Evolutionary conservation across 2,113 vertebrate genomes (phyloP).

Genomic region (Axis porcinus): DNA sequence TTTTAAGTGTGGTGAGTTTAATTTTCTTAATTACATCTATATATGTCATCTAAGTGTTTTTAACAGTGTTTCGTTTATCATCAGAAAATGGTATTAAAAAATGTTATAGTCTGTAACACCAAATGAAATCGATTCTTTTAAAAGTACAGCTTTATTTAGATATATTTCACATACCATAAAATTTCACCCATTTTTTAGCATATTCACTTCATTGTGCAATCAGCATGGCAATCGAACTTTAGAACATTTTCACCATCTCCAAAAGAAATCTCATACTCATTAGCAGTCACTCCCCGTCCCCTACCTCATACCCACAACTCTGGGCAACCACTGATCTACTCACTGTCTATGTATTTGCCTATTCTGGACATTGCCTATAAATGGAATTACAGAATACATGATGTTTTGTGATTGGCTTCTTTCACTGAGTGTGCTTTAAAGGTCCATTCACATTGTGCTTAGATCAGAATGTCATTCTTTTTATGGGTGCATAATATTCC

Average conservation of each 20-base stretch:
- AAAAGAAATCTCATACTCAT: background rate
- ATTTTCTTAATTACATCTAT: background rate
- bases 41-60: background rate
- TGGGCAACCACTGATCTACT: background rate
- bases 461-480: background rate
- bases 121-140: background rate
- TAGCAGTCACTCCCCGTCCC: background rate
- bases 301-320: background rate
- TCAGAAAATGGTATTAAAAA: background rate
- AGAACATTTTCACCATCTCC: background rate
- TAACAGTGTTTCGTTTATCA: background rate
- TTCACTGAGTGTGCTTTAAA: background rate
- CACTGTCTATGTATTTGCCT: background rate
- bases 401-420: background rate
- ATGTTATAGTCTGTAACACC: background rate
- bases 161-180: background rate
- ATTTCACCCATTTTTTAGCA: background rate
- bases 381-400: no score
- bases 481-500: background rate
- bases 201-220: background rate
- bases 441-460: no score
- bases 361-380: background rate
- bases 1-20: background rate
- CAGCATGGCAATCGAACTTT: background rate
- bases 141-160: background rate